Evolutionary conservation across 2,797 vertebrate genomes (phyloP), one percentile per base, ranked within the genome.

Genomic region (Allochrocebus solatus): DNA sequence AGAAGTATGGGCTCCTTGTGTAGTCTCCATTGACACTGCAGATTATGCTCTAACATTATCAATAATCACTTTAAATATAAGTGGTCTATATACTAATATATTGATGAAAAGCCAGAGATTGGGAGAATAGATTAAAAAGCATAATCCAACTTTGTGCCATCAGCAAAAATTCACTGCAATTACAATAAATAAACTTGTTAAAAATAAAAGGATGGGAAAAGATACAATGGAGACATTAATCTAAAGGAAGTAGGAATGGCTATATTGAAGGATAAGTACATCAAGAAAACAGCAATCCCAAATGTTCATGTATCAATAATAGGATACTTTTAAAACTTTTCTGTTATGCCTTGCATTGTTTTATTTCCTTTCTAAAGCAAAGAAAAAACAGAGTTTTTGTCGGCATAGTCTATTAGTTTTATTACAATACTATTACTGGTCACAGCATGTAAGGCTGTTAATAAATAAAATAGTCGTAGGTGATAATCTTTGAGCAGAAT

Each of bases 401-500:
- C 2, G 57, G 33, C 10, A 1, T 50, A 21, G 24, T 30, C 2
- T 89, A 13, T 93, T 50, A 53, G 64, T 85, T 85, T 81, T 82
- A n/a, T 72, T 78, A 30, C 8, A 67, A n/a, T 85, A 14, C 4
- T 26, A 46, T 72, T 59, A 22, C 79, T 61, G 55, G 36, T 10
- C 70, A 8, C 10, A 75, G 19, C 8, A 64, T 78, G 12, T 86
- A 55, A 55, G 30, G 12, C 67, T 93, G 57, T 75, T 93, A 80
- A 78, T 84, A 87, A 64, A 85, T 26, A 79, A 84, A 85, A 43
- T 81, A 26, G 19, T 88, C 33, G 2, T 91, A 86, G 50, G 8
- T 67, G 33, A 26, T 85, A 75, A 84, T 50, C 36, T 87, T 85
- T 89, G 57, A 81, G 72, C 28, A 92, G 86, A 91, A 93, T 91